phyloP scores from a whole-genome alignment of 2,797 vertebrate species.

The Tamandua tetradactyla region DNA sequence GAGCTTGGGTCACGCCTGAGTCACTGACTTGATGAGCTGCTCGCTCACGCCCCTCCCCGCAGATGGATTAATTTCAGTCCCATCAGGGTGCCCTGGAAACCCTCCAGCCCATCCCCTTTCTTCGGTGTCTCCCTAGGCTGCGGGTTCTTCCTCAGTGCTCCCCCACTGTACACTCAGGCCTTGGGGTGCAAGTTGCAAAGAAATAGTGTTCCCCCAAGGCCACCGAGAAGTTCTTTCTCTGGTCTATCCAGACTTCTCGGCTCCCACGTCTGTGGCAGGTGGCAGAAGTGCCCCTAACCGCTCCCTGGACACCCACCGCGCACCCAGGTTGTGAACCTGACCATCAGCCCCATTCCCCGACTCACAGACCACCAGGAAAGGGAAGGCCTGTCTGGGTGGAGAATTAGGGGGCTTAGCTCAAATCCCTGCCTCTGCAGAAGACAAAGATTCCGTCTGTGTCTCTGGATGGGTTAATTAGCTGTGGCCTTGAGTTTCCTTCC shows the following conservation, averaged over 20 bases:
- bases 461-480: slow-evolving; percentile 56
- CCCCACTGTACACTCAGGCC: not conserved
- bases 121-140: slow-evolving; percentile 7
- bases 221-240: not conserved
- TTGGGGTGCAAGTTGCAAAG: not conserved
- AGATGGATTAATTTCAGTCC: slow-evolving; percentile 68
- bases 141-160: not conserved
- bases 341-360: not conserved
- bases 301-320: not conserved
- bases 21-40: slow-evolving; percentile 44
- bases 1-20: slow-evolving; percentile 44
- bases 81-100: slow-evolving; percentile 54
- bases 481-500: slow-evolving; percentile 67
- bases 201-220: not conserved
- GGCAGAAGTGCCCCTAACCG: not conserved
- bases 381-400: slow-evolving; percentile 41
- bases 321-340: slow-evolving; percentile 38
- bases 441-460: slow-evolving; percentile 65
- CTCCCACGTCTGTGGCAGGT: not conserved
- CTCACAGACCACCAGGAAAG: slow-evolving; percentile 42
- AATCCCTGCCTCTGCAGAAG: slow-evolving; percentile 49
- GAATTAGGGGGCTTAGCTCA: slow-evolving; percentile 66
- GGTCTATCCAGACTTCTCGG: not conserved
- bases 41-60: not conserved
- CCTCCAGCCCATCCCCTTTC: slow-evolving; percentile 2